These are phyloP conservation scores for Enteromius mattozi DNA, from an alignment of 2,797 vertebrate genomes.

Conservation along the genomic window DNA sequence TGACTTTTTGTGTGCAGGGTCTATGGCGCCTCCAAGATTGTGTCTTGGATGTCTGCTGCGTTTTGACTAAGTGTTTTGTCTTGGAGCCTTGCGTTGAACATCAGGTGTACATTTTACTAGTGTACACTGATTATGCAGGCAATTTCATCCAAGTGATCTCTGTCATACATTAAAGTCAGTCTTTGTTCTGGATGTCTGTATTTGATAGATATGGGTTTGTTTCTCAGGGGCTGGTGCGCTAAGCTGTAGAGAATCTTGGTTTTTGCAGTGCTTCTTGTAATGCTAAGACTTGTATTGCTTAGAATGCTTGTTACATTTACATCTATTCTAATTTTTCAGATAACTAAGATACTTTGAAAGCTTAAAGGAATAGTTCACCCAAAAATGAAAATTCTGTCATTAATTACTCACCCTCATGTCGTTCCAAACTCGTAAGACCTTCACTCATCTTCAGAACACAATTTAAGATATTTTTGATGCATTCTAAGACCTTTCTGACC, in stretches of 20 bases:
- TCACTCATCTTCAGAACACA: no score
- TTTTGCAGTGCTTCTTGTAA: not conserved
- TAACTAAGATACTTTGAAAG: not conserved
- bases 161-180: conserved; percentile 5
- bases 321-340: not conserved
- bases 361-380: not conserved
- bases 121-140: conserved; percentile 20
- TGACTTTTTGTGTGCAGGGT: conserved; percentile 30
- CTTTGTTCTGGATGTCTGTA: conserved; percentile 4
- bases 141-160: conserved; percentile 14
- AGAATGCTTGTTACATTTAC: not conserved
- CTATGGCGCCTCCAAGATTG: conserved; percentile 37
- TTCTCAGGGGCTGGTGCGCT: conserved; percentile 6
- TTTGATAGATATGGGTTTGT: conserved; percentile 18
- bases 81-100: conserved; percentile 26
- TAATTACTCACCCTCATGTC: no score
- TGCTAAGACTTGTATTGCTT: not conserved
- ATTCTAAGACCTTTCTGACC: no score
- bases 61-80: conserved; percentile 41
- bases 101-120: conserved; percentile 37
- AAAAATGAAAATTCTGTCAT: no score
- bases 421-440: no score
- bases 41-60: conserved; percentile 25
- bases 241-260: not conserved
- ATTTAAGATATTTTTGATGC: no score